Base-by-base conservation (phyloP, 2,888 invertebrate species). In the Blera fallax region DNA sequence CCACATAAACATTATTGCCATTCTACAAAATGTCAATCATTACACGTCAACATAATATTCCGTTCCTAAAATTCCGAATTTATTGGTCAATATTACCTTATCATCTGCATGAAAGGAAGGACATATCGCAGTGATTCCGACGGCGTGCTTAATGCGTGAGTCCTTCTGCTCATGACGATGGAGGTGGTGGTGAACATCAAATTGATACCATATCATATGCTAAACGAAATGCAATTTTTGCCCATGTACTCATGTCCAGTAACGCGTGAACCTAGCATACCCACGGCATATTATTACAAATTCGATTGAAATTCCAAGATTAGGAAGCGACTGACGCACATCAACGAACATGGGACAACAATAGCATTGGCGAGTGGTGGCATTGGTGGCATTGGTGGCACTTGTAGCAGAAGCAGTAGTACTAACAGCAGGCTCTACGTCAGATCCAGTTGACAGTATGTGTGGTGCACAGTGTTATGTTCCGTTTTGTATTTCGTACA, bases 251-350 rank as follows among this genome's bases (percentile, higher is more conserved):
- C 52, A 67, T 78, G 60, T 18, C 43, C 72, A 64, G 70, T 69
- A 73, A 78, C 67, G 79, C 79, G 62, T 83, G 62, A 79, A 73
- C 56, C 54, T 24, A 69, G 58, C 64, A 64, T 64, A 80, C 56
- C 74, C 64, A 80, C 74, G 70, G 73, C 32, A 80, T 70, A 65
- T 74, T 74, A 84, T 69, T 74, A 64, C 14, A 70, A 79, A 74
- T 80, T 84, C 74, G 84, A 84, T 84, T 84, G 84, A 80, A 84
- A 74, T 84, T 84, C 43, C 70, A 80, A 84, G 84, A 84, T 84
- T 76, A 84, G 80, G 80, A 79, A 43, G 48, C 70, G 65, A 76
- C 80, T 84, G 84, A 80, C 84, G 84, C 80, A 80, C 84, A 84
- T 84, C 84, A 84, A 54, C 79, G 56, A 69, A 24, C 70, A 52